Evolutionary conservation across 2,888 invertebrate genomes (phyloP), one percentile per base, ranked within the genome.

Genomic region (Volucella zonaria): DNA sequence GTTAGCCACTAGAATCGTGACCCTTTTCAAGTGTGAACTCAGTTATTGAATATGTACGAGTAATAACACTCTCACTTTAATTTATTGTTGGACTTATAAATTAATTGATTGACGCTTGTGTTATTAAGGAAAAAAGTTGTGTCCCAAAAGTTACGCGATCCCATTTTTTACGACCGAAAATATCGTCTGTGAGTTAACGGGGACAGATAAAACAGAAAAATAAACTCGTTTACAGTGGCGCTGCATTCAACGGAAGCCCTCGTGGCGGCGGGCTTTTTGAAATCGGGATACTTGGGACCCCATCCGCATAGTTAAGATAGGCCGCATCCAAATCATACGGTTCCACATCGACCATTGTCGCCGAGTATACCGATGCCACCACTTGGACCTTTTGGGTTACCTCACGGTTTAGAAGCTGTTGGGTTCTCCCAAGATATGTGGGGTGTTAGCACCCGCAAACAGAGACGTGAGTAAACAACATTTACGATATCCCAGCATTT

Each of bases 381-480:
- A 49, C 88, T 92, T 82, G 91, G 91, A 89, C 92, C 92, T 88
- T 92, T 92, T 89, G 92, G 92, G 89, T 89, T 92, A 89, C 91
- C 92, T 87, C 92, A 92, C 88, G 92, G 92, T 87, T 89, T 92
- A 88, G 92, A 92, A 89, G 92, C 92, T 87, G 92, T 92, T 89
- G 92, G 92, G 90, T 92, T 92, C 89, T 91, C 92, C 90, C 92
- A 92, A 92, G 92, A 92, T 92, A 92, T 92, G 92, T 92, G 92
- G 92, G 92, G 92, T 92, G n/a, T n/a, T n/a, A n/a, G n/a, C n/a
- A n/a, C n/a, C n/a, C n/a, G n/a, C n/a, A n/a, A n/a, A n/a, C n/a
- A n/a, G n/a, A n/a, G n/a, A n/a, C n/a, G n/a, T n/a, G n/a, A n/a
- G n/a, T n/a, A n/a, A n/a, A n/a, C n/a, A n/a, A n/a, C n/a, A n/a